These are phyloP conservation scores for Camelus bactrianus DNA, from an alignment of 2,113 vertebrate genomes.

Conservation along the genomic window DNA sequence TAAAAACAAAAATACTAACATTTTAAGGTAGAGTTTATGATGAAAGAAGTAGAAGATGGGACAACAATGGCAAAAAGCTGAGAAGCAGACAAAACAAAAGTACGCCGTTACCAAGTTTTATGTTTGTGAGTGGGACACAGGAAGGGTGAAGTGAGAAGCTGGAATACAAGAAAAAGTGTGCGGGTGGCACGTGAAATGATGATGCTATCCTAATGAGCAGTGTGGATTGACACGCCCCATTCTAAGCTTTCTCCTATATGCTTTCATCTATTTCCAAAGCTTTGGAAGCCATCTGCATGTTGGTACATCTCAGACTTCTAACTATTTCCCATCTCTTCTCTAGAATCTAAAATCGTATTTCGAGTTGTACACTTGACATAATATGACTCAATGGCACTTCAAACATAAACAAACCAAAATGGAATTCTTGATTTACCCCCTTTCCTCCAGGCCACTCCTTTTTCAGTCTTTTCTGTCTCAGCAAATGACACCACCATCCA, in stretches of 20 bases:
- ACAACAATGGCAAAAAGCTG: background rate
- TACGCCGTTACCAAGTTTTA: background rate
- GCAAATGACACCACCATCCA: background rate
- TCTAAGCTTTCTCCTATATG: background rate
- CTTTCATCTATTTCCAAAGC: background rate
- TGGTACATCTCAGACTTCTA: background rate
- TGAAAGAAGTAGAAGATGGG: background rate
- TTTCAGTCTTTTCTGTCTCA: background rate
- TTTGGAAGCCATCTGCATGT: background rate
- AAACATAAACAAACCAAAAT: background rate
- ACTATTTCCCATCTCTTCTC: background rate
- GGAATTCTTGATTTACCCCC: background rate
- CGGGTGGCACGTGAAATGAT: background rate
- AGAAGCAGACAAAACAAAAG: background rate
- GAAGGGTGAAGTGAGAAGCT: background rate
- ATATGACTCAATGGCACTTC: background rate
- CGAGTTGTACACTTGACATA: background rate
- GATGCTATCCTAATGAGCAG: background rate
- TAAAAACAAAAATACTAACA: background rate
- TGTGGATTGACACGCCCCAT: background rate
- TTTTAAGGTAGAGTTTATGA: background rate
- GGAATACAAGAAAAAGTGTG: background rate
- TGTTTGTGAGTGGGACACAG: background rate
- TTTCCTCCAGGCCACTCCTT: background rate
- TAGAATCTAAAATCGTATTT: background rate